Evolutionary conservation across 2,113 vertebrate genomes (phyloP).

Genomic region (Narcine bancroftii): DNA sequence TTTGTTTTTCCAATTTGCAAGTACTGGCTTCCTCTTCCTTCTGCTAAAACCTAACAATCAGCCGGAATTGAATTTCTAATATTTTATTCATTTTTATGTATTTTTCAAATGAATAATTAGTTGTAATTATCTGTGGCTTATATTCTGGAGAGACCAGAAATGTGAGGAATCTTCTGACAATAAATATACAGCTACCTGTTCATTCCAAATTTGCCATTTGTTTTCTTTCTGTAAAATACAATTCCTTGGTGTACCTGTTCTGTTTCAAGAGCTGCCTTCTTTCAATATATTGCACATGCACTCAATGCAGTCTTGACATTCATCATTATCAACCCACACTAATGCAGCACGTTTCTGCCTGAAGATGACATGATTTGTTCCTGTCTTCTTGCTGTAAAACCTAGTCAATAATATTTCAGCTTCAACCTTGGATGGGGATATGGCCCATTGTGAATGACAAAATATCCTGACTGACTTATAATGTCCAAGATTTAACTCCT

Average conservation of each 20-base stretch:
- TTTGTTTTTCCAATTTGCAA: neutral
- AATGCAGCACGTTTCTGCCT: neutral
- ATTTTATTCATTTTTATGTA: neutral
- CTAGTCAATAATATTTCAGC: neutral
- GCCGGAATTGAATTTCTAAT: neutral
- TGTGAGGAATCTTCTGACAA: neutral
- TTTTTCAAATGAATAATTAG: neutral
- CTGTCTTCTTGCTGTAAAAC: neutral
- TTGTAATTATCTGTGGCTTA: neutral
- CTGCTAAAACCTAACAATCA: neutral
- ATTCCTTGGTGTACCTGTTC: neutral
- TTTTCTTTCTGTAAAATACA: neutral
- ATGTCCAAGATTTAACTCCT: neutral
- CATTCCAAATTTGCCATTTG: neutral
- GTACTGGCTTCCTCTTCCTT: neutral
- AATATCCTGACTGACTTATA: neutral
- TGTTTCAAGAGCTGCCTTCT: neutral
- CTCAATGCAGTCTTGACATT: neutral
- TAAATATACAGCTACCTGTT: neutral
- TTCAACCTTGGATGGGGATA: neutral
- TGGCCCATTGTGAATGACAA: neutral
- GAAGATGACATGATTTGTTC: neutral
- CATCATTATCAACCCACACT: neutral
- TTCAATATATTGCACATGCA: neutral
- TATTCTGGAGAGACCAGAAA: neutral